Percentiles rank a stretch among this genome's conserved stretches.
phyloP scores from a whole-genome alignment of 2,888 invertebrate species.

The Tillus elongatus region DNA sequence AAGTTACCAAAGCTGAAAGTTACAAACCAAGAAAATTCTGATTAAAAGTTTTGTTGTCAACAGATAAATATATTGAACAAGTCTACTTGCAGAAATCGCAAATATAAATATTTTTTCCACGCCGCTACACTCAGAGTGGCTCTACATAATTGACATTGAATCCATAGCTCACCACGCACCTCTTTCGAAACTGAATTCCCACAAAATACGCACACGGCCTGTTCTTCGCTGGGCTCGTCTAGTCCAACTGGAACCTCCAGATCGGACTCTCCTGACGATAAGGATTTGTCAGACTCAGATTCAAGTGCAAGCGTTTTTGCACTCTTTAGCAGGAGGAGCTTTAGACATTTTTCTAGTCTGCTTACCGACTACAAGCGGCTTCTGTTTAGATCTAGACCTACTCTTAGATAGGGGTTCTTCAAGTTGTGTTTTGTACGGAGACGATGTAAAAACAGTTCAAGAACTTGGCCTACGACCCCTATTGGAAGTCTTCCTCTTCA shows the following conservation, averaged over 20 bases:
- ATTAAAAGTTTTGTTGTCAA: too few species aligned
- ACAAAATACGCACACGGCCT: conserved; percentile 6
- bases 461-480: conserved; percentile 7
- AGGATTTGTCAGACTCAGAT: neutral
- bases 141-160: conserved; percentile 7
- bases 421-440: conserved; percentile 7
- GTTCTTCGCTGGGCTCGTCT: conserved; percentile 4
- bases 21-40: too few species aligned
- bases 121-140: neutral
- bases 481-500: conserved; percentile 8
- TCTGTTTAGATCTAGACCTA: conserved; percentile 2
- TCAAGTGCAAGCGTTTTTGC: too few species aligned
- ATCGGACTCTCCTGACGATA: conserved; percentile 5
- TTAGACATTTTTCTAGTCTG: neutral
- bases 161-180: conserved; percentile 7
- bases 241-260: conserved; percentile 6
- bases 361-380: neutral
- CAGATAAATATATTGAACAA: too few species aligned
- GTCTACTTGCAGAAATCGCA: too few species aligned
- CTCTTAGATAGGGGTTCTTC: conserved; percentile 6
- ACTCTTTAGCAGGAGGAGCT: conserved; percentile 1
- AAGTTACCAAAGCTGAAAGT: too few species aligned
- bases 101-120: conserved; percentile 6
- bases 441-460: conserved; percentile 6
- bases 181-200: conserved; percentile 7